A percentile compares a stretch with the other conserved stretches of the same genome.
Evolutionary conservation across 2,888 invertebrate species (phyloP).

Genomic region (Apamea monoglypha): DNA sequence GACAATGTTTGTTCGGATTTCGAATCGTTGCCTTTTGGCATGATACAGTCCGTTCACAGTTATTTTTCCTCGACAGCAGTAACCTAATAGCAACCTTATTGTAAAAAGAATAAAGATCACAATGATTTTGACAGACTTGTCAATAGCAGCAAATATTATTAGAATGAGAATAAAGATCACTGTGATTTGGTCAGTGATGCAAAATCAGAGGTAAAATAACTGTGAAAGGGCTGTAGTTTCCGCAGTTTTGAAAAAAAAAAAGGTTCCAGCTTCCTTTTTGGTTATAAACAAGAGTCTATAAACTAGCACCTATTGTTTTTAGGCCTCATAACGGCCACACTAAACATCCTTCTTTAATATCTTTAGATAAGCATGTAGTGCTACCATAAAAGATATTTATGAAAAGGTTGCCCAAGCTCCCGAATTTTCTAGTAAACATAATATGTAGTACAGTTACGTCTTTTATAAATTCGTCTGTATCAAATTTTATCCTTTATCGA

Average conservation of each 20-base stretch:
- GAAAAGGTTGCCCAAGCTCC: slow-evolving; percentile 17
- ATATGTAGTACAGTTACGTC: not conserved
- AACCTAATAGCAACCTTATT: not conserved
- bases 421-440: slow-evolving; percentile 13
- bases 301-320: slow-evolving; percentile 14
- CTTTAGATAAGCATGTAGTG: slow-evolving; percentile 28
- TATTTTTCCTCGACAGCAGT: not conserved
- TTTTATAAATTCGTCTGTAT: not conserved
- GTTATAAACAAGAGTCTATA: slow-evolving; percentile 1
- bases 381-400: slow-evolving; percentile 57
- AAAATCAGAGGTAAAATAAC: not conserved
- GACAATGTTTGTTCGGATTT: not conserved
- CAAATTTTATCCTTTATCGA: not conserved
- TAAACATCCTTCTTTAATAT: slow-evolving; percentile 40
- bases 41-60: not conserved
- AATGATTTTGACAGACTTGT: not conserved
- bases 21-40: not conserved
- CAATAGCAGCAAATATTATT: not conserved
- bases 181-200: not conserved
- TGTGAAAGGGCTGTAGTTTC: not conserved
- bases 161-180: not conserved
- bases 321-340: slow-evolving; percentile 11
- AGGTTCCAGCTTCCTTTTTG: not conserved
- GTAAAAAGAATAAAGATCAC: not conserved
- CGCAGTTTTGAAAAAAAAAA: not conserved